Conservation (phyloP, 1,140 invertebrate species). For the Rhynchophorus ferrugineus region DNA sequence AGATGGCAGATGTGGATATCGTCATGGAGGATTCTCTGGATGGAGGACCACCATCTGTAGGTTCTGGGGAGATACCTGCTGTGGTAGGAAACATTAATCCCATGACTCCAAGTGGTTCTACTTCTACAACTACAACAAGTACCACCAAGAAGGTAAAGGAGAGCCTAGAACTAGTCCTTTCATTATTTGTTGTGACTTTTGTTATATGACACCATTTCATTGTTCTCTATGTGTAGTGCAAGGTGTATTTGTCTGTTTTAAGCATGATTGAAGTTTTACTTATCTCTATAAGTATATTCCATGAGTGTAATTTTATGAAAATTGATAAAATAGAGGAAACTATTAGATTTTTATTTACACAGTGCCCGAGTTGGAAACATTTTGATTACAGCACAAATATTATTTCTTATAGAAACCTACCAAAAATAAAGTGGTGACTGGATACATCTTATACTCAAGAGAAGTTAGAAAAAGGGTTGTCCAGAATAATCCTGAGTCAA, state of each 20-base stretch:
- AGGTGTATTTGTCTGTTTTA: not conserved
- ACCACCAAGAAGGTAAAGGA: constrained; percentile 13
- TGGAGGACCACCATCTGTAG: constrained; percentile 64
- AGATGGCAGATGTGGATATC: constrained; percentile 52
- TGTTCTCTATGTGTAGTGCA: not conserved
- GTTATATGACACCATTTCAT: too few relatives aligned
- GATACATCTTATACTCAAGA: constrained; percentile 97
- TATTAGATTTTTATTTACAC: too few relatives aligned
- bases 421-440: constrained; percentile 86
- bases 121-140: constrained; percentile 2
- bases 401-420: constrained; percentile 56
- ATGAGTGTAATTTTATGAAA: constrained; percentile 24
- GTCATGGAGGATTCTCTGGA: constrained; percentile 63
- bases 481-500: constrained; percentile 83
- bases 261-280: constrained; percentile 6
- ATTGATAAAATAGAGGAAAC: too few relatives aligned
- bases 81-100: constrained; percentile 27
- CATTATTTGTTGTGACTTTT: too few relatives aligned
- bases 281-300: constrained; percentile 13
- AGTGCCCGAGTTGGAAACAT: not conserved
- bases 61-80: constrained; percentile 54
- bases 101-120: not conserved
- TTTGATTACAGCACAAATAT: too few relatives aligned
- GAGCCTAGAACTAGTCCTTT: not conserved
- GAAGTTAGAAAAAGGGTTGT: constrained; percentile 85